phyloP scores from a whole-genome alignment of 2,797 vertebrate species.

The Galaxias olidus region DNA sequence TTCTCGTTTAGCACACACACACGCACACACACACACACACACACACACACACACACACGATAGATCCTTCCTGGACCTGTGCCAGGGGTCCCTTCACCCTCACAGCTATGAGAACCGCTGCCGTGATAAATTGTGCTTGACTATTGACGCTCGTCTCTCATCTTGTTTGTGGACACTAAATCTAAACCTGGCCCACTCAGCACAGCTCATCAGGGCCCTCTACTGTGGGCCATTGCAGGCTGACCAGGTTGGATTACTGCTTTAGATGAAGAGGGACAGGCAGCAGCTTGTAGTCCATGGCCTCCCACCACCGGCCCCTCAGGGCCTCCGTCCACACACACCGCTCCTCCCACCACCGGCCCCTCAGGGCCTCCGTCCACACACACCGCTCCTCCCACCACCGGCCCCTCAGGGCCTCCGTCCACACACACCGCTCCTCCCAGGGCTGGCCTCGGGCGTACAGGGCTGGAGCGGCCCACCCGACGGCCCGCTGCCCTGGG shows the following conservation, averaged over 20 bases:
- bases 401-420: slow-evolving; percentile 39
- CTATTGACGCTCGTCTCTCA: background rate
- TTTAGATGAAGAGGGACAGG: slow-evolving; percentile 33
- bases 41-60: too few species aligned
- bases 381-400: slow-evolving; percentile 18
- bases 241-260: slow-evolving; percentile 59
- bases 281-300: slow-evolving; percentile 53
- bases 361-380: slow-evolving; percentile 46
- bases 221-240: slow-evolving; percentile 15
- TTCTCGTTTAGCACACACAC: too few species aligned
- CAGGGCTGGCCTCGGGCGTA: slow-evolving; percentile 38
- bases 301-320: slow-evolving; percentile 36
- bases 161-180: too few species aligned
- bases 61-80: too few species aligned
- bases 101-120: slow-evolving; percentile 14
- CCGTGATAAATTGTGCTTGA: slow-evolving; percentile 25
- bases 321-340: slow-evolving; percentile 35
- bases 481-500: slow-evolving; percentile 41
- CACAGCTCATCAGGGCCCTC: too few species aligned
- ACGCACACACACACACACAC: too few species aligned
- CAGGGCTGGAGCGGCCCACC: slow-evolving; percentile 41
- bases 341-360: slow-evolving; percentile 21
- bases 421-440: slow-evolving; percentile 23
- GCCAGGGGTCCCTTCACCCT: too few species aligned
- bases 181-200: too few species aligned